These are phyloP conservation scores for Promerops cafer DNA, from an alignment of 2,113 vertebrate genomes.

Conservation along the genomic window DNA sequence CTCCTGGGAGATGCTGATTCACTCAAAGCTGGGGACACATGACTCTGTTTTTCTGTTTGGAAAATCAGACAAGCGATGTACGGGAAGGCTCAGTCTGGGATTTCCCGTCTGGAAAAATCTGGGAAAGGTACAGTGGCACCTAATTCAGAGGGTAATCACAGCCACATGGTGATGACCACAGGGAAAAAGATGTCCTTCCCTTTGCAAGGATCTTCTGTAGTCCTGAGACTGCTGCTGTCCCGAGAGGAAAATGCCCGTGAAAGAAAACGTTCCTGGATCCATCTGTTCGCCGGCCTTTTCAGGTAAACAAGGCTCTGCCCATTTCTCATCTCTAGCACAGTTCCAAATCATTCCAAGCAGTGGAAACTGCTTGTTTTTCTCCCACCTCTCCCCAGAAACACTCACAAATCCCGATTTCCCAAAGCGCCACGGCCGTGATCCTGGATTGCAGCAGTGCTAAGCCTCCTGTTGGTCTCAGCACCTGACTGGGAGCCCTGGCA, in stretches of 20 bases:
- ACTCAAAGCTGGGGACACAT: neutral
- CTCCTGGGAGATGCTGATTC: conserved; percentile 8
- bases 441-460: neutral
- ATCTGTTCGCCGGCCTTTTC: fast-evolving
- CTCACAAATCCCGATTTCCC: neutral
- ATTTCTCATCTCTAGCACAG: neutral
- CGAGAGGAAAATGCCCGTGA: neutral
- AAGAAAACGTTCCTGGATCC: neutral
- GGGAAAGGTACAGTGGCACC: neutral
- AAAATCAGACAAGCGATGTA: neutral
- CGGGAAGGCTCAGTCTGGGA: neutral
- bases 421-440: neutral
- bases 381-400: neutral
- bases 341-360: neutral
- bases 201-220: neutral
- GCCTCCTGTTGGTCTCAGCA: neutral
- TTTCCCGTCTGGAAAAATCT: conserved; percentile 15
- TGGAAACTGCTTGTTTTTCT: neutral
- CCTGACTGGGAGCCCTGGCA: conserved; percentile 12
- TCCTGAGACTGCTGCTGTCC: neutral
- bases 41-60: neutral
- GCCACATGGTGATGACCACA: neutral
- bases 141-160: neutral
- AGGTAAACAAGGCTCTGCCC: neutral
- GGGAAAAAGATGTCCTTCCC: neutral